Evolutionary conservation across 2,113 vertebrate species (phyloP).

Genomic region (Haemorhous mexicanus): DNA sequence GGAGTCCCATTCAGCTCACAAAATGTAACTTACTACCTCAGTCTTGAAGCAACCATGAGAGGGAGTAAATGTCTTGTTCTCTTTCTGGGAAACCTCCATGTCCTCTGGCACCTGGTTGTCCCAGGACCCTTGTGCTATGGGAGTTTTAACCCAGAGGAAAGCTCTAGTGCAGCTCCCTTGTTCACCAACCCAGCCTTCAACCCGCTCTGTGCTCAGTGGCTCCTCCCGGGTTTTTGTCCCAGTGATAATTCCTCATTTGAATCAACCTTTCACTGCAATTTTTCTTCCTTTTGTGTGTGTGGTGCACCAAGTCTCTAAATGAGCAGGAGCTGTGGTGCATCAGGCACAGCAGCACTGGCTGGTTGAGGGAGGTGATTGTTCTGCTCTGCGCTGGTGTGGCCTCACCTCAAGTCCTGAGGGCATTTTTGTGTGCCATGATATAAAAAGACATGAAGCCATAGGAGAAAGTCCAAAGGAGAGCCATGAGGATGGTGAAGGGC

Average conservation of each 20-base stretch:
- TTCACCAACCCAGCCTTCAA: background rate
- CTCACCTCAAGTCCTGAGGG: accelerated
- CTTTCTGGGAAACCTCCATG: background rate
- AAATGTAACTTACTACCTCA: background rate
- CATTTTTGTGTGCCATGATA: background rate
- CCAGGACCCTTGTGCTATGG: accelerated
- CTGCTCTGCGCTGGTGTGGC: too few relatives aligned
- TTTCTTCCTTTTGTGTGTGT: accelerated
- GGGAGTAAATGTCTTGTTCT: background rate
- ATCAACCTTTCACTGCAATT: background rate
- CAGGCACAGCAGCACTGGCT: too few relatives aligned
- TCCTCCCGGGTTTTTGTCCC: background rate
- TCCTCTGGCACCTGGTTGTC: background rate
- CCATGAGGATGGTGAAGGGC: background rate
- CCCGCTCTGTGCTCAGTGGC: accelerated
- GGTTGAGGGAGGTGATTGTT: background rate
- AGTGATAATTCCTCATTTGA: accelerated
- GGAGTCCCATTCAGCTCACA: background rate
- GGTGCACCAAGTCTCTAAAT: too few relatives aligned
- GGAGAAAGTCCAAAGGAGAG: background rate
- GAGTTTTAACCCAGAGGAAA: background rate
- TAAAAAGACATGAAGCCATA: background rate
- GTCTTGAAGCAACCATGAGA: background rate
- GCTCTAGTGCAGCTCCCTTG: accelerated
- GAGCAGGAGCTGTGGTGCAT: background rate